These are phyloP conservation scores for Zaprionus lachaisei DNA, from an alignment of 1,140 invertebrate genomes.

Conservation along the genomic window DNA sequence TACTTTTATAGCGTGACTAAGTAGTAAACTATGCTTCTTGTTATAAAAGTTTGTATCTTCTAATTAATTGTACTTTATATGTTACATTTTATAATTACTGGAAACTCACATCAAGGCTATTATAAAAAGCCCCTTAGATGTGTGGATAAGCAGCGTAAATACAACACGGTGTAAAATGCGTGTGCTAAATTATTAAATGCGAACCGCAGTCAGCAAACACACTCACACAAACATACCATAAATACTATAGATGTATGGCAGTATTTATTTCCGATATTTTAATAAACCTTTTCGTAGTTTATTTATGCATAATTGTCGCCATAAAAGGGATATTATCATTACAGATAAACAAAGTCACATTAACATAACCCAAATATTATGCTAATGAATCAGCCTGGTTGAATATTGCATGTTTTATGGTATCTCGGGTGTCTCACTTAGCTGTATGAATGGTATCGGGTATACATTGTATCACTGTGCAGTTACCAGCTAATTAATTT, in stretches of 20 bases:
- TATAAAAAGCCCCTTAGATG: neutral
- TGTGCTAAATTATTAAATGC: neutral
- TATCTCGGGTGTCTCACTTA: neutral
- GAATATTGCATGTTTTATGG: neutral
- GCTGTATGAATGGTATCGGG: too few species aligned
- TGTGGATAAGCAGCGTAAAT: neutral
- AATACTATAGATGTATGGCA: neutral
- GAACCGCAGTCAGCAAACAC: neutral
- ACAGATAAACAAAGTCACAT: slow-evolving; percentile 23
- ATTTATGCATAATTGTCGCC: slow-evolving; percentile 4
- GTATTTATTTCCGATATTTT: neutral
- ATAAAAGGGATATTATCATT: slow-evolving; percentile 23
- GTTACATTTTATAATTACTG: too few species aligned
- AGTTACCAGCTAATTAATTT: slow-evolving; percentile 76
- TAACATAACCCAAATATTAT: slow-evolving; percentile 60
- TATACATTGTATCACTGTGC: slow-evolving; percentile 21
- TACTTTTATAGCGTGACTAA: too few species aligned
- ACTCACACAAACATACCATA: neutral
- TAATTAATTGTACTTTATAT: too few species aligned
- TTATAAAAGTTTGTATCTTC: too few species aligned
- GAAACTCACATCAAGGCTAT: neutral
- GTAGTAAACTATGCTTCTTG: too few species aligned
- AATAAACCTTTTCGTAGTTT: neutral
- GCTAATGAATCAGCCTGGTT: slow-evolving; percentile 52
- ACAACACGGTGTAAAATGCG: neutral